phyloP scores from a whole-genome alignment of 2,797 vertebrate species.

The Ptychobarbus kaznakovi region DNA sequence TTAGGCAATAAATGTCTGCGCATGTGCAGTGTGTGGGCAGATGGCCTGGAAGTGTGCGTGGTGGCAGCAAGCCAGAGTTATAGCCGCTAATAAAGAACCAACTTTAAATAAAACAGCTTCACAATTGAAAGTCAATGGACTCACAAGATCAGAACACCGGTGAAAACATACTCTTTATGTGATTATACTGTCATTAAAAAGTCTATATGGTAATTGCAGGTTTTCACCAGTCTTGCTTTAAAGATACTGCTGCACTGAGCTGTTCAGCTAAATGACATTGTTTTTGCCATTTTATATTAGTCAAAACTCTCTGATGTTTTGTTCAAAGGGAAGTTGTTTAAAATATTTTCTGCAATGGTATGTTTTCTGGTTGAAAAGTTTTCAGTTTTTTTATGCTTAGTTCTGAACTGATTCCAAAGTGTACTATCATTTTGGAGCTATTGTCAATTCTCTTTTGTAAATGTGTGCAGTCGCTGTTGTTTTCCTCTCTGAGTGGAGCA shows the following conservation, averaged over 20 bases:
- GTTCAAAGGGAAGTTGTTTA: background rate
- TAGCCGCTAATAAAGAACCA: too few relatives aligned
- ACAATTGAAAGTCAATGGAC: too few relatives aligned
- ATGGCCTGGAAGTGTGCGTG: too few relatives aligned
- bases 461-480: conserved; percentile 68
- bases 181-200: conserved; percentile 15
- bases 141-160: too few relatives aligned
- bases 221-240: conserved; percentile 9
- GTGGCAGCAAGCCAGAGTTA: too few relatives aligned
- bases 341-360: background rate
- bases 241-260: background rate
- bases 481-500: conserved; percentile 72
- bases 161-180: background rate
- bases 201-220: conserved; percentile 12
- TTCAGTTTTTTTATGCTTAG: background rate
- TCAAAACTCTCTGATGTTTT: background rate
- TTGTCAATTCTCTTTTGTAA: conserved; percentile 1
- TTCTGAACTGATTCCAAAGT: background rate
- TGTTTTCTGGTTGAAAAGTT: conserved; percentile 11
- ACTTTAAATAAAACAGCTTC: too few relatives aligned
- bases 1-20: too few relatives aligned
- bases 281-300: background rate
- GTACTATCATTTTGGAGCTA: background rate
- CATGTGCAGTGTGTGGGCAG: too few relatives aligned
- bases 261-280: background rate